Evolutionary conservation across 2,113 vertebrate species (phyloP).

Genomic region (Pachycephala philippinensis): DNA sequence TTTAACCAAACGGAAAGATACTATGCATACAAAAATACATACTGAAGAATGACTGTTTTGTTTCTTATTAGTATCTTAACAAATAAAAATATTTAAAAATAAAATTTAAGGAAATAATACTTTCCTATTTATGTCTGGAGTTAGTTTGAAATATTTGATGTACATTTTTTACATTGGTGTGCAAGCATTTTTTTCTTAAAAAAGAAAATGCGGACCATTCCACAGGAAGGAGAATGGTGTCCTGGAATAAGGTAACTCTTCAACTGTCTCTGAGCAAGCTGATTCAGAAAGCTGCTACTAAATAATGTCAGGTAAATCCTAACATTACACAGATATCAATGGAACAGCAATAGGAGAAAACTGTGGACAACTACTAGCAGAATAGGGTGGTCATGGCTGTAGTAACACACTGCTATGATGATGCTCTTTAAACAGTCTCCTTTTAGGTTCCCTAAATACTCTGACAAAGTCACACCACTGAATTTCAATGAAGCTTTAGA

Average conservation of each 20-base stretch:
- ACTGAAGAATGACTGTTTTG: neutral
- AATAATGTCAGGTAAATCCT: neutral
- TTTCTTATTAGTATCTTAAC: neutral
- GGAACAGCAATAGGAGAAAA: conserved; percentile 35
- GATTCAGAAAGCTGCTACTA: neutral
- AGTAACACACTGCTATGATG: neutral
- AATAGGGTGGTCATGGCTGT: neutral
- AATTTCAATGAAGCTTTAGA: conserved; percentile 30
- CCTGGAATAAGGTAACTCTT: neutral
- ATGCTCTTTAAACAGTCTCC: conserved; percentile 5
- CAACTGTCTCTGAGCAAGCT: neutral
- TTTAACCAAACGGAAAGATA: neutral
- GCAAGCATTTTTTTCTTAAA: neutral
- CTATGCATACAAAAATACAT: conserved; percentile 20
- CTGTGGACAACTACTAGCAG: conserved; percentile 41
- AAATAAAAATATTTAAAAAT: conserved; percentile 23
- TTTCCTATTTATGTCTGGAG: neutral
- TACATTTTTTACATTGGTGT: neutral
- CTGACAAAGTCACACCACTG: conserved; percentile 25
- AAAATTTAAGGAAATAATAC: conserved; percentile 1
- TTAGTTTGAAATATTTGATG: neutral
- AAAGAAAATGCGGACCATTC: neutral
- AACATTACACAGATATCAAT: neutral
- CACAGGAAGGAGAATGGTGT: conserved; percentile 3
- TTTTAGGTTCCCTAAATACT: neutral